Evolutionary conservation across 2,797 vertebrate species (phyloP).

Genomic region (Coendou prehensilis): DNA sequence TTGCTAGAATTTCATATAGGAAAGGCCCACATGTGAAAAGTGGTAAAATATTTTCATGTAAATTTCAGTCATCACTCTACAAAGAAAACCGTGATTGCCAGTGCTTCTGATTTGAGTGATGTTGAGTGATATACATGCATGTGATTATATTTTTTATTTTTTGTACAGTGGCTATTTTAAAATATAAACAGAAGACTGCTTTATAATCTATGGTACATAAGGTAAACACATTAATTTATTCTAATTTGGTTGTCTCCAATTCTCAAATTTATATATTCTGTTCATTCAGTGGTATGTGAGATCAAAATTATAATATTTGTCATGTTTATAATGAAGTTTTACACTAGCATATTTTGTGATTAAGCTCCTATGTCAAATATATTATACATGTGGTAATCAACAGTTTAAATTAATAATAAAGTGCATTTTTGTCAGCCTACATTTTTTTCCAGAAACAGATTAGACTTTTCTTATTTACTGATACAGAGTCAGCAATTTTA

Average conservation of each 20-base stretch:
- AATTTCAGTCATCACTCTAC: background rate
- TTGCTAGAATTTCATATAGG: background rate
- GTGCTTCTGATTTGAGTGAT: background rate
- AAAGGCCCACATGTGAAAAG: conserved; percentile 33
- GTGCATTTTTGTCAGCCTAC: background rate
- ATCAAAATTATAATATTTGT: background rate
- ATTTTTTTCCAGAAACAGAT: conserved; percentile 29
- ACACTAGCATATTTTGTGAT: background rate
- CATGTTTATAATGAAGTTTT: conserved; percentile 14
- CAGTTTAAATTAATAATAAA: conserved; percentile 42
- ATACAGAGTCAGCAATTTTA: conserved; percentile 5
- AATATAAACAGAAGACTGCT: background rate
- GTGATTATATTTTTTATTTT: background rate
- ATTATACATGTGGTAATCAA: background rate
- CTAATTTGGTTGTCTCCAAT: background rate
- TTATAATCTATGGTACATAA: background rate
- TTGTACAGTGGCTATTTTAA: background rate
- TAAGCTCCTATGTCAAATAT: background rate
- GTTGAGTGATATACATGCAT: background rate
- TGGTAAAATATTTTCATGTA: conserved; percentile 61
- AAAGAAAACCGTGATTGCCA: background rate
- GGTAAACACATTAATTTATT: conserved; percentile 39
- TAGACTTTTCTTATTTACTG: background rate
- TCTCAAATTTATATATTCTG: background rate
- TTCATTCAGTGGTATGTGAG: background rate